Conservation (phyloP, 1,140 invertebrate species). For the Platorchestia sp. region DNA sequence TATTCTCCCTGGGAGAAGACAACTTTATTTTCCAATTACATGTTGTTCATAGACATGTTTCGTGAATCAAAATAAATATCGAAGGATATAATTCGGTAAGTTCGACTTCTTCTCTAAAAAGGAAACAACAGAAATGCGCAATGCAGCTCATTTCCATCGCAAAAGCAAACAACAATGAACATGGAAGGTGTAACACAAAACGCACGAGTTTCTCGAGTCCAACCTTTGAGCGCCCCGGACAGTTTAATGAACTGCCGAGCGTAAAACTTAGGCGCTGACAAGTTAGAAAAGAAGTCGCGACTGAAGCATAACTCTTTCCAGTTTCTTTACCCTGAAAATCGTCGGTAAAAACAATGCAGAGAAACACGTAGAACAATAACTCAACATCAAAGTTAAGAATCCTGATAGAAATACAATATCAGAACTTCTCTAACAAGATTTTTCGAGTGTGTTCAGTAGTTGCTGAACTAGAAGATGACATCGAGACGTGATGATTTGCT, state of each 20-base stretch:
- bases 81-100: too few relatives aligned
- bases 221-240: neutral
- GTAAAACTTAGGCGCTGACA: conserved; percentile 3
- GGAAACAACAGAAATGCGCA: too few relatives aligned
- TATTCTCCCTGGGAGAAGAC: too few relatives aligned
- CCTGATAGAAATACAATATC: neutral
- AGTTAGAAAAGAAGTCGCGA: conserved; percentile 1
- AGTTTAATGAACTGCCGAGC: neutral
- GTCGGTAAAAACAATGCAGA: neutral
- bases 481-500: neutral
- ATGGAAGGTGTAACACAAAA: neutral
- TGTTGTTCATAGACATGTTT: too few relatives aligned
- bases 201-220: neutral
- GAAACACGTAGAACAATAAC: neutral
- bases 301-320: neutral
- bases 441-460: neutral
- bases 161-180: neutral
- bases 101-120: too few relatives aligned
- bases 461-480: neutral
- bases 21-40: too few relatives aligned
- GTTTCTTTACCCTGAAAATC: neutral
- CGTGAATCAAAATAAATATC: too few relatives aligned
- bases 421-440: neutral
- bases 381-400: neutral
- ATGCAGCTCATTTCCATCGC: neutral